Evolutionary conservation across 2,888 invertebrate species (phyloP).

Genomic region (Zygaena filipendulae): DNA sequence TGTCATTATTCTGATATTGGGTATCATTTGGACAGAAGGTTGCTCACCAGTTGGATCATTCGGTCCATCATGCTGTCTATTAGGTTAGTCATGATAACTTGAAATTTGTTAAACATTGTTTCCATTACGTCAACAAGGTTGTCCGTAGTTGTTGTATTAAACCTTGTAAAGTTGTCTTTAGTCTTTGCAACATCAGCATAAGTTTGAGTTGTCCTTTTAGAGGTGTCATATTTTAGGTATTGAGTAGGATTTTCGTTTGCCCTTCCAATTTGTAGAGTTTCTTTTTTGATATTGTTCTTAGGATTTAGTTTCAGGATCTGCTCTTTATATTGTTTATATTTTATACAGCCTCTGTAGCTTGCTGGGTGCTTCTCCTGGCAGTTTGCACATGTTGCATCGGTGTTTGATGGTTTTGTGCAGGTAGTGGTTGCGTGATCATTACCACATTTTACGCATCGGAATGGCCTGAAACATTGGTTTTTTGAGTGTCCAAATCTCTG

Average conservation of each 20-base stretch:
- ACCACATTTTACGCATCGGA: conserved; percentile 18
- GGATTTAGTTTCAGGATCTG: conserved; percentile 4
- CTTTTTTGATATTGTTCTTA: too few relatives aligned
- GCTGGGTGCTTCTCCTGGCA: conserved; percentile 17
- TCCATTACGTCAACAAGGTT: too few relatives aligned
- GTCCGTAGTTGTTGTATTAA: too few relatives aligned
- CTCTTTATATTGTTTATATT: conserved; percentile 13
- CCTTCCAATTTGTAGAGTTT: too few relatives aligned
- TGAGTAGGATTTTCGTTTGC: too few relatives aligned
- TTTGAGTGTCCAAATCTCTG: conserved; percentile 19
- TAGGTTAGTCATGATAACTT: too few relatives aligned
- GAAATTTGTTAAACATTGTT: too few relatives aligned
- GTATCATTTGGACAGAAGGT: too few relatives aligned
- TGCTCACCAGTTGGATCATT: too few relatives aligned
- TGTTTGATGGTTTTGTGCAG: conserved; percentile 14
- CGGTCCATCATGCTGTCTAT: too few relatives aligned
- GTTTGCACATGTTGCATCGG: conserved; percentile 15
- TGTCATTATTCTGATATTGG: background rate
- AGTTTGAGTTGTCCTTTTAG: background rate
- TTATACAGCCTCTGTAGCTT: conserved; percentile 15
- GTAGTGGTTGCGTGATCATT: conserved; percentile 10
- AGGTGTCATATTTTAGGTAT: background rate
- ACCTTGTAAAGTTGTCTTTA: background rate
- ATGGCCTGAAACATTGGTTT: conserved; percentile 18
- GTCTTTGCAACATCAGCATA: too few relatives aligned